These are phyloP conservation scores for Tethea ocularis DNA, from an alignment of 2,888 invertebrate species.

Conservation along the genomic window DNA sequence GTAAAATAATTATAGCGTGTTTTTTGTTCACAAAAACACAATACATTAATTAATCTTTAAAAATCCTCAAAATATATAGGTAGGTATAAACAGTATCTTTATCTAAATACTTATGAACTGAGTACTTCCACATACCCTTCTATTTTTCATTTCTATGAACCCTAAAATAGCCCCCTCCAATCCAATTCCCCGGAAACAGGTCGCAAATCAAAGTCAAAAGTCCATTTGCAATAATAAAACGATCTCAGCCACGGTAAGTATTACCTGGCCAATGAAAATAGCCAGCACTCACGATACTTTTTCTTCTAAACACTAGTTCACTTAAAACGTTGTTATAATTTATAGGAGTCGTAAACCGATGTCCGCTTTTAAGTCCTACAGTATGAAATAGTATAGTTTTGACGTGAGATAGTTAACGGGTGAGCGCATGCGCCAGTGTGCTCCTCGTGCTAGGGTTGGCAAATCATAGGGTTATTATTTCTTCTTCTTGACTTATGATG, in stretches of 20 bases:
- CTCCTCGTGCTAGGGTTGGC: conserved; percentile 7
- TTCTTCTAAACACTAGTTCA: conserved; percentile 40
- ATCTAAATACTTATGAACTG: too few species aligned
- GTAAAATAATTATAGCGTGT: too few species aligned
- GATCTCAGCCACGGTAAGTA: conserved; percentile 31
- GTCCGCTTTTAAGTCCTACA: conserved; percentile 60
- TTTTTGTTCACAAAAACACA: too few species aligned
- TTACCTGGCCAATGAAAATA: conserved; percentile 59
- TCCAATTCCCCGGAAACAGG: conserved; percentile 13
- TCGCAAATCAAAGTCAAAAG: conserved; percentile 29
- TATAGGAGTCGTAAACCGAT: conserved; percentile 66
- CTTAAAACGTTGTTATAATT: conserved; percentile 59
- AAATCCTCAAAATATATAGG: too few species aligned
- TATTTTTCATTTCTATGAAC: not conserved
- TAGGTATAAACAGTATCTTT: too few species aligned
- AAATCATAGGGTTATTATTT: not conserved
- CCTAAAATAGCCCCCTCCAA: not conserved
- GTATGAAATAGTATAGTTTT: conserved; percentile 38
- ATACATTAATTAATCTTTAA: too few species aligned
- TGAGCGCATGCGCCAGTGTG: conserved; percentile 22
- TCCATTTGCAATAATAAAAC: conserved; percentile 38
- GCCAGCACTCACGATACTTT: conserved; percentile 31
- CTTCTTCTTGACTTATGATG: too few species aligned
- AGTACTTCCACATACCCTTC: not conserved
- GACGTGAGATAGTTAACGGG: conserved; percentile 38